Evolutionary conservation across 2,113 vertebrate genomes (phyloP).

Genomic region (Cephalopterus ornatus): DNA sequence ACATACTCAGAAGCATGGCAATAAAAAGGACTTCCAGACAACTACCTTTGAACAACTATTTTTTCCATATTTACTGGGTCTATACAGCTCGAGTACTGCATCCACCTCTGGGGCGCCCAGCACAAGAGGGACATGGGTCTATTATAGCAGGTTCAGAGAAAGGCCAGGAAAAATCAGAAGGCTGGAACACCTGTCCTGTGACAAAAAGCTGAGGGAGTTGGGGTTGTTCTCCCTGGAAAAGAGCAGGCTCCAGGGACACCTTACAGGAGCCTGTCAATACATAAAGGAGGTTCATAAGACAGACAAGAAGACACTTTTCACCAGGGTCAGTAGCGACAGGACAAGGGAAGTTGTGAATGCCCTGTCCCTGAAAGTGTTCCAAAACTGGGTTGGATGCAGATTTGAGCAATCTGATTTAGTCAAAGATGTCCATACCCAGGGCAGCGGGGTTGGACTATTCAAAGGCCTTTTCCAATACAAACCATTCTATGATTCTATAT

Average conservation of each 20-base stretch:
- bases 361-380: neutral
- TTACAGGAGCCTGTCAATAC: neutral
- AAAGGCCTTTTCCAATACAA: neutral
- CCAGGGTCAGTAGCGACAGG: neutral
- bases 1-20: neutral
- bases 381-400: accelerated
- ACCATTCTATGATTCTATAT: neutral
- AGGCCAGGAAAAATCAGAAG: neutral
- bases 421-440: neutral
- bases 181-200: neutral
- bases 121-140: neutral
- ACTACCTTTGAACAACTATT: neutral
- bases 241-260: neutral
- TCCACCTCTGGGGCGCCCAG: no score
- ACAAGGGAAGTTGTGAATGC: neutral
- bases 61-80: neutral
- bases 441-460: neutral
- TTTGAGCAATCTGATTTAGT: neutral
- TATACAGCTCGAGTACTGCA: neutral
- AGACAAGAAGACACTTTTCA: neutral
- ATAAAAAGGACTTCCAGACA: neutral
- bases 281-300: neutral
- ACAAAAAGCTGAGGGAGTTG: neutral
- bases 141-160: neutral
- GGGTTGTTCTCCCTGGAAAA: neutral